Base-by-base conservation (phyloP, 1,140 invertebrate genomes). In the Drepana arcuata region DNA sequence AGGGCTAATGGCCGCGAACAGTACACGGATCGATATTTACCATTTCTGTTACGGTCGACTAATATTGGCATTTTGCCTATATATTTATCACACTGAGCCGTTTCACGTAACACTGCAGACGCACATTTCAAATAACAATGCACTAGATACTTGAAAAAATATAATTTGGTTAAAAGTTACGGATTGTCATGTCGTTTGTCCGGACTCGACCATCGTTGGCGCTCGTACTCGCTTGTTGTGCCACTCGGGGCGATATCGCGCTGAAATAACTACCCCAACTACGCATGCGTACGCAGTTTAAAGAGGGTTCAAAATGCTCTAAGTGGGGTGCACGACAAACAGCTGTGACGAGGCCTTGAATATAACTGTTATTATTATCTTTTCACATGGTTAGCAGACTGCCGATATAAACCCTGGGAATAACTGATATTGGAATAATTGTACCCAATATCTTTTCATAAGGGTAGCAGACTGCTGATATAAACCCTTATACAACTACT, bases 21-120 rank as follows among this genome's bases (percentile, higher is more conserved):
- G 25, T 32, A 50, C 34, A 50, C 44, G 52, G 63, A 82, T 82
- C 74, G 54, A 82, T 82, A 79, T 63, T 81, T 82, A 82, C 78
- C 78, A 69, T 70, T 77, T 66, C 57, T 67, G 41, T 55, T 68
- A 38, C 52, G 41, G 50, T 79, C 66, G 33, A 79, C 57, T 61
- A 79, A 52, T 23, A 79, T 49, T 34, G 78, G 78, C 78, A 82
- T 82, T 62, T 67, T 71, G 44, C 13, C 11, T 24, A 9, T 29
- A 24, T 30, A 27, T 37, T 26, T 28, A 47, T 23, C 39, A 54
- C 39, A 56, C 44, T 53, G 26, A 25, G 16, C 34, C 37, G 23
- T 36, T 61, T 68, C 57, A 75, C 48, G 56, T 70, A 54, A 63
- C 65, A 72, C 61, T 63, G 33, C 36, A 52, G 51, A 56, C 37